Conservation (phyloP, 64 coral and sea anemone species). For the Actinia equina region DNA sequence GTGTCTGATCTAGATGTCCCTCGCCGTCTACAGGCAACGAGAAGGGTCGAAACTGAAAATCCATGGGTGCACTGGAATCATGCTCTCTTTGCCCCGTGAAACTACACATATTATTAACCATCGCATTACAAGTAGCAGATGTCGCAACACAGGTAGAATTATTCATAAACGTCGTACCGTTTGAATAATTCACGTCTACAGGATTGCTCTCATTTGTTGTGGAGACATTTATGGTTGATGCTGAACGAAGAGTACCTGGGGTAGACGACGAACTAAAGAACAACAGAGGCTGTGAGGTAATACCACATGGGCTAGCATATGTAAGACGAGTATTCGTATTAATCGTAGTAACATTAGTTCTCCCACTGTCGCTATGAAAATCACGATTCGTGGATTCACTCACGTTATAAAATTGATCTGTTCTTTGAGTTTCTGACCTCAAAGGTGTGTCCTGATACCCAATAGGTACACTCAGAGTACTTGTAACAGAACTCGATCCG, state of each 20-base stretch:
- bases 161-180: neutral
- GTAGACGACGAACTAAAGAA: conserved; percentile 13
- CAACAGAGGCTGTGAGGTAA: neutral
- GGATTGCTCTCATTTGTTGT: neutral
- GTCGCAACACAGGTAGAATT: neutral
- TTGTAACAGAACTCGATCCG: neutral
- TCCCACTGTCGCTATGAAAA: neutral
- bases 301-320: neutral
- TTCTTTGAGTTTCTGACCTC: neutral
- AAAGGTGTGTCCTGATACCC: neutral
- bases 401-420: neutral
- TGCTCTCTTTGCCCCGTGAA: neutral
- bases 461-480: neutral
- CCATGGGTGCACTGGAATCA: neutral
- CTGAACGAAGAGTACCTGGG: neutral
- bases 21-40: neutral
- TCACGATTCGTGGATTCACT: neutral
- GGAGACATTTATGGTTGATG: neutral
- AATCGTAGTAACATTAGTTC: neutral
- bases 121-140: neutral
- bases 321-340: neutral
- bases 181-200: neutral
- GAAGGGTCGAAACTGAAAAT: conserved; percentile 9
- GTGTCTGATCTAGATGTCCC: neutral
- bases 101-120: neutral